These are phyloP conservation scores for human DNA, from an alignment of 2,113 vertebrate species.

Conservation along the genomic window DNA sequence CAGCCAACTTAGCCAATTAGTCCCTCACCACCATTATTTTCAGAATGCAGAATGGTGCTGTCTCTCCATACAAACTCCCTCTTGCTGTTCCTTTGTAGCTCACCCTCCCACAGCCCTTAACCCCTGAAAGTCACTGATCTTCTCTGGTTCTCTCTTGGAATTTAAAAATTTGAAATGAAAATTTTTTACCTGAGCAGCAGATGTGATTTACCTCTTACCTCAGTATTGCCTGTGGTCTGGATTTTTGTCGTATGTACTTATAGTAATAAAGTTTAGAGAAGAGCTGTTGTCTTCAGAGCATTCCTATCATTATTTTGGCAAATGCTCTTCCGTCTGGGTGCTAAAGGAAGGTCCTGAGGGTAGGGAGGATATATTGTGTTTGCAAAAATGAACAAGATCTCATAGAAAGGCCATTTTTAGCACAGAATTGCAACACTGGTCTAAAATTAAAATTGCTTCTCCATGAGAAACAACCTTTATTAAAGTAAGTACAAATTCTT, in stretches of 20 bases:
- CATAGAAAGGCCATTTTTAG: constrained; percentile 68
- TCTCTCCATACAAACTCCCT: neutral
- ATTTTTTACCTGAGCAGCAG: neutral
- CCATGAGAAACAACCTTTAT: constrained; percentile 12
- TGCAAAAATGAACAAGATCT: constrained; percentile 54
- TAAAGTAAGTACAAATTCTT: constrained; percentile 63
- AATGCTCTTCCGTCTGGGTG: neutral
- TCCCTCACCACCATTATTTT: neutral
- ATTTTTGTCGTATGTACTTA: neutral
- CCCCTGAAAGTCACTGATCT: neutral
- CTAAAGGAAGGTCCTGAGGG: constrained; percentile 43
- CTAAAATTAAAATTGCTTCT: constrained; percentile 72
- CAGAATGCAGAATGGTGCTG: neutral
- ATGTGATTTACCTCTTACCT: neutral
- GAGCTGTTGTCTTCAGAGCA: neutral
- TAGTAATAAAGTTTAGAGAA: neutral
- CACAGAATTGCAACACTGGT: constrained; percentile 19
- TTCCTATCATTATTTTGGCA: constrained; percentile 6
- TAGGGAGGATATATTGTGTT: constrained; percentile 53
- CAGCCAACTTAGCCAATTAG: too few species aligned
- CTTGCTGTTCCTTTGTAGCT: neutral
- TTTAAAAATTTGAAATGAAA: constrained; percentile 21
- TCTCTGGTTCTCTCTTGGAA: neutral
- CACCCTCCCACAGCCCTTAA: neutral
- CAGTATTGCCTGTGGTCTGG: neutral